A percentile compares a stretch with the other conserved stretches of the same genome.
These are phyloP conservation scores for Eutrigla gurnardus DNA, from an alignment of 2,797 vertebrate genomes.

Conservation along the genomic window DNA sequence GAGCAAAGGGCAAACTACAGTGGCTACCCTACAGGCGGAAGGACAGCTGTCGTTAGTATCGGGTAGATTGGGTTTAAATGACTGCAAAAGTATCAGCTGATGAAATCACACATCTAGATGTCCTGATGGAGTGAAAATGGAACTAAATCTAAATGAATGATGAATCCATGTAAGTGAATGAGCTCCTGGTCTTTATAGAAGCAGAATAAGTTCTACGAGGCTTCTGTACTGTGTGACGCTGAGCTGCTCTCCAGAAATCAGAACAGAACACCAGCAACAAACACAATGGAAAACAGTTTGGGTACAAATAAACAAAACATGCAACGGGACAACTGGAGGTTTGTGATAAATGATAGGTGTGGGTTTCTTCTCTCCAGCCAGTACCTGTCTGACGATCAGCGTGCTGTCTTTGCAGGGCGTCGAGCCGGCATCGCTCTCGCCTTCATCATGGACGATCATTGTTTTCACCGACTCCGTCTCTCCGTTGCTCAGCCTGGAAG, in stretches of 20 bases:
- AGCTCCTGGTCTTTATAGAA: no score
- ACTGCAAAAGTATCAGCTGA: not conserved
- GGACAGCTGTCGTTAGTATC: slow-evolving; percentile 56
- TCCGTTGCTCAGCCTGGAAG: slow-evolving; percentile 93
- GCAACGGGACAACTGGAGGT: slow-evolving; percentile 22
- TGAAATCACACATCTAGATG: not conserved
- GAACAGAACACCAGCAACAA: slow-evolving; percentile 52
- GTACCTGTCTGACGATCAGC: slow-evolving; percentile 96
- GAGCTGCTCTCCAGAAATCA: not conserved
- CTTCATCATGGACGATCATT: slow-evolving; percentile 95
- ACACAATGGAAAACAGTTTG: slow-evolving; percentile 54
- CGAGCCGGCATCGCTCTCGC: slow-evolving; percentile 92
- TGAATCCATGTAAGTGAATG: not conserved
- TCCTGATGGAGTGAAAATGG: not conserved
- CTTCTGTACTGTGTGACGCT: not conserved
- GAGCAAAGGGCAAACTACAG: slow-evolving; percentile 64
- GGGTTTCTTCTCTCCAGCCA: not conserved
- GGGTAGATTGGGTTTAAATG: not conserved
- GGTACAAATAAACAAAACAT: slow-evolving; percentile 40
- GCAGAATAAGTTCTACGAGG: no score
- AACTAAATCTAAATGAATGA: not conserved
- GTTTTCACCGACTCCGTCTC: slow-evolving; percentile 96
- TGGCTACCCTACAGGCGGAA: slow-evolving; percentile 65
- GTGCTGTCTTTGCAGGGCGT: slow-evolving; percentile 98
- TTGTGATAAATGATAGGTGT: not conserved